These are phyloP conservation scores for Ceratosolen solmsi DNA, from an alignment of 1,140 invertebrate genomes.

Conservation along the genomic window DNA sequence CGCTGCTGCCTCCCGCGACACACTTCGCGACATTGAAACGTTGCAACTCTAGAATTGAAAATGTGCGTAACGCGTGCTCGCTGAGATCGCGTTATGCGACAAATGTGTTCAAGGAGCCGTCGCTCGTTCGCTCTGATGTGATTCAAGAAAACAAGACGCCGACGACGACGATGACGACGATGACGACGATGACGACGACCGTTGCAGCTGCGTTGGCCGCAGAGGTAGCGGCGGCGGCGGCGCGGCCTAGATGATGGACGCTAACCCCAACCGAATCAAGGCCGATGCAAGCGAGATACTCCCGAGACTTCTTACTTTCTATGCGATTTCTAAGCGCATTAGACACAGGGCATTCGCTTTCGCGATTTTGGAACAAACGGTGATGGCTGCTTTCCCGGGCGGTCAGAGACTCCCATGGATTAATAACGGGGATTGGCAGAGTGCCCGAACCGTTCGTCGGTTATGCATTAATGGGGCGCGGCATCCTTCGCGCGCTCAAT, in stretches of 20 bases:
- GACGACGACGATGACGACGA: background rate
- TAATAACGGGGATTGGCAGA: no score
- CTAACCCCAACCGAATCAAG: slow-evolving; percentile 69
- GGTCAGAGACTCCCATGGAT: no score
- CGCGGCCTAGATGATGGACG: slow-evolving; percentile 66
- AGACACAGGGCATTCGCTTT: slow-evolving; percentile 36
- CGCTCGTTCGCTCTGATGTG: no score
- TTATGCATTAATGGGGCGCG: no score
- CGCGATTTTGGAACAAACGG: slow-evolving; percentile 27
- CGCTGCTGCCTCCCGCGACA: no score
- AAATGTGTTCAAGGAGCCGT: background rate
- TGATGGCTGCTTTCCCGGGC: no score
- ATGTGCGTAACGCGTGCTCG: no score
- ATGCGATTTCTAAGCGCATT: slow-evolving; percentile 4
- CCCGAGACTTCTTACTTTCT: slow-evolving; percentile 40
- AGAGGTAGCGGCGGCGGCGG: slow-evolving; percentile 9
- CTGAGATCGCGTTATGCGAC: background rate
- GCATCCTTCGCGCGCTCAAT: no score
- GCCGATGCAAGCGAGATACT: slow-evolving; percentile 51
- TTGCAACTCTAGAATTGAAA: no score
- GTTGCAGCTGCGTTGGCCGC: no score
- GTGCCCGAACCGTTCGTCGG: no score
- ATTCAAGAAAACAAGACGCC: background rate
- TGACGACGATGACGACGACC: background rate
- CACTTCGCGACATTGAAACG: no score